Base-by-base conservation (phyloP, 2,113 vertebrate genomes). In the Porphyrio hochstetteri region DNA sequence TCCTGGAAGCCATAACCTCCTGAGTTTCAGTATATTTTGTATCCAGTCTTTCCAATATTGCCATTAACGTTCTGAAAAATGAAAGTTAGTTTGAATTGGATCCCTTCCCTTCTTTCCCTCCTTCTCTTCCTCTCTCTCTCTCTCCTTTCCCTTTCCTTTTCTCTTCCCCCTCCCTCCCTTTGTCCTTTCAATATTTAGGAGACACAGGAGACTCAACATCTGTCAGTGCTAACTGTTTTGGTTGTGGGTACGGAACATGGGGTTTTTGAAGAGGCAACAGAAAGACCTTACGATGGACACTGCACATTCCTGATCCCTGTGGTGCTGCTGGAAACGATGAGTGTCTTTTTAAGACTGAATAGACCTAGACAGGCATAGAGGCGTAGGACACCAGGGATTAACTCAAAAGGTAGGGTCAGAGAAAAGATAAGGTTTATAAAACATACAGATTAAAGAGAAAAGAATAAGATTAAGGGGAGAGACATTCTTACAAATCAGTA, bases 391-490 rank as follows among this genome's bases (percentile, higher is more conserved):
- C 67, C 46, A 60, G 93, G 86, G 82, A 94, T 78, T 86, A 82
- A 52, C 82, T 94, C 19, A 33, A 59, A 90, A 78, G 79, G 46
- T 78, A 92, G 90, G 80, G 61, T 64, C 74, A 94, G 82, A 55
- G 57, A 64, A 86, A 88, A 91, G 64, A 88, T 91, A 71, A 89
- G 65, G 29, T 74, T 95, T 96, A 78, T 90, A 84, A 90, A 97
- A 91, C 69, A 65, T 38, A 64, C 56, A 95, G 86, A 91, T 90
- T 90, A 90, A 96, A 95, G 56, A 92, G 88, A 94, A 94, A 93
- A 94, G 81, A 53, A 80, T 84, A 75, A 88, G 93, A 87, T 94
- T 88, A 95, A 92, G 82, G 48, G 57, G 61, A 85, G 46, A 84
- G 52, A 59, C 35, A 29, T n/a, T 89, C 70, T 93, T 93, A 94